Evolutionary conservation across 1,140 invertebrate species (phyloP).

Genomic region (Musca domestica): DNA sequence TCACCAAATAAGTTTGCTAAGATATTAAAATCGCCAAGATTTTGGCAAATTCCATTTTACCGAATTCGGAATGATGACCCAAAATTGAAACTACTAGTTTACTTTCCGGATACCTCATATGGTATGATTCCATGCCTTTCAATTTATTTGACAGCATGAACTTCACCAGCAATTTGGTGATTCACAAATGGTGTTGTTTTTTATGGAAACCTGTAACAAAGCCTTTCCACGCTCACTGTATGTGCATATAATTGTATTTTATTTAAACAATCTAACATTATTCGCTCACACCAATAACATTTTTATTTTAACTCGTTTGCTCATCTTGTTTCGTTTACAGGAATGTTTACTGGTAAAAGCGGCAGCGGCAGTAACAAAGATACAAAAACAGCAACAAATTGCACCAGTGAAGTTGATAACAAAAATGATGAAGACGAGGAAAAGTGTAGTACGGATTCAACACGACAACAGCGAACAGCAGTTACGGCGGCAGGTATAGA

Average conservation of each 20-base stretch:
- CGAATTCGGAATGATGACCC: too few species aligned
- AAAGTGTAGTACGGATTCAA: neutral
- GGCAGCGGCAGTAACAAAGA: neutral
- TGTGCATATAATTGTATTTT: neutral
- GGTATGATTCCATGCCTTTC: too few species aligned
- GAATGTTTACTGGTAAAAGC: constrained; percentile 11
- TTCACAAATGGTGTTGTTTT: too few species aligned
- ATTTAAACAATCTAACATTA: neutral
- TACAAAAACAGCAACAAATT: constrained; percentile 1
- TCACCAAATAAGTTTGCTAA: too few species aligned
- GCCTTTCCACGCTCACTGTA: too few species aligned
- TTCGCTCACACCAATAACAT: neutral
- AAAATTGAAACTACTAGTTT: too few species aligned
- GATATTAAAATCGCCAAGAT: too few species aligned
- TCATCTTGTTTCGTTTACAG: constrained; percentile 8
- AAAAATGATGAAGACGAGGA: constrained; percentile 15
- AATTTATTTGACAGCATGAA: too few species aligned
- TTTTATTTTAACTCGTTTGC: constrained; percentile 8
- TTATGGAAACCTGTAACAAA: too few species aligned
- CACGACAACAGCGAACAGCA: constrained; percentile 17
- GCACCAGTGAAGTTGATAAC: neutral
- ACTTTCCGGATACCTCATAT: too few species aligned
- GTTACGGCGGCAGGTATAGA: neutral
- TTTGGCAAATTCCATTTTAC: too few species aligned
- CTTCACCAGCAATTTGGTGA: too few species aligned